Evolutionary conservation across 2,113 vertebrate species (phyloP), one percentile per base, ranked within the genome.

Genomic region (Nannobrachium achirus): DNA sequence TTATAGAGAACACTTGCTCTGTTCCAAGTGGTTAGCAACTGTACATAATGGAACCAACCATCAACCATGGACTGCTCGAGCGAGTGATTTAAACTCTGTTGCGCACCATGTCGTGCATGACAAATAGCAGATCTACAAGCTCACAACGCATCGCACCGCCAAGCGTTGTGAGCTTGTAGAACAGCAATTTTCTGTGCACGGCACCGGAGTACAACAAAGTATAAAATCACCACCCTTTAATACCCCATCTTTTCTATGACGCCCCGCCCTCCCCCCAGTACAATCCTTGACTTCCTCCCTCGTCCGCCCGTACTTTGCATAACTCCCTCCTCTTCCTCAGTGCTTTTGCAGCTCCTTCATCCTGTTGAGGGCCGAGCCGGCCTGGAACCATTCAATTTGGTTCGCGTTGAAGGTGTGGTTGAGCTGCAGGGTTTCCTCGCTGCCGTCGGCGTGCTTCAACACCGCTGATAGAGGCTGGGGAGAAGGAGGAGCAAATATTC

Each of bases 331-430:
- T 96, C 78, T 94, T 93, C 92, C 94, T 15, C 49, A 20, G 80
- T 57, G 76, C 0, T 86, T 10, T 90, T 96, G 94, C 73, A 99
- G 86, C 76, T 92, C 88, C 89, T 99, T 99, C 98, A 99, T 99
- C 84, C 96, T 95, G 94, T 99, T 99, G 49, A 99, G 96, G 18
- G 97, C 98, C 0, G 96, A 98, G 76, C 97, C 97, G 0, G 98
- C 95, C 6, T 92, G 88, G 89, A 99, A 99, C 98, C 98, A 99
- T 71, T 96, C 93, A 0, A 98, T 98, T 93, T 99, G 97, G 0
- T 94, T 94, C 91, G 99, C 94, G 1, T 98, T 99, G 92, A 99
- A 99, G 86, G 92, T 98, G 90, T 99, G 98, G 88, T 95, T 96
- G 72, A 99, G 88, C 33, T 91, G 63, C 76, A 99, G 86, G 60